Evolutionary conservation across 2,888 invertebrate genomes (phyloP), one percentile per base, ranked within the genome.

Genomic region (Lithosia quadra): DNA sequence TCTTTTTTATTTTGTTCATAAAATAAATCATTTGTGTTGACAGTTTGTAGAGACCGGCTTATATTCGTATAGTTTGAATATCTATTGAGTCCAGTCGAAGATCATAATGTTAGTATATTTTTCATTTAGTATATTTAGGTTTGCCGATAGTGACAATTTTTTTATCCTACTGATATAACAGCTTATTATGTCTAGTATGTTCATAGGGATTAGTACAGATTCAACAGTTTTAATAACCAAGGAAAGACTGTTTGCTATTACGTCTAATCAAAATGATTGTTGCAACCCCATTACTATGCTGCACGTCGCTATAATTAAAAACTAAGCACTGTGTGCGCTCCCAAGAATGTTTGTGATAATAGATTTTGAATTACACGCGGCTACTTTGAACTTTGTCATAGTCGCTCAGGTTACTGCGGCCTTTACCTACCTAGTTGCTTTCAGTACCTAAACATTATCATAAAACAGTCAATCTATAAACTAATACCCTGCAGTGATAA

Each of bases 231-330:
- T 39, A 60, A 60, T 24, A 60, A 24, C 60, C 18, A 22, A 60
- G 39, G 39, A 18, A 18, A 18, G 4, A 24, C 39, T 13, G 18
- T 60, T 60, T 22, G 36, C 22, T 36, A 60, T 60, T 60, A 60
- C 9, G 34, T 60, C 22, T 22, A 60, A 60, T 60, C 36, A 36
- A 59, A 60, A 36, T 36, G 59, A 22, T 36, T 36, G 36, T 22
- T 36, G 36, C 21, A 36, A 60, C 59, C 36, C 15, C 34, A 60
- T 60, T 36, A 60, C 36, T 36, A 36, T 36, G 22, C 34, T 34
- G 59, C 59, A 60, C 21, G 28, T 21, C 21, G n/a, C 49, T 49
- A n/a, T 49, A 49, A 63, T 53, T 53, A 8, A 15, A 22, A 60
- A 22, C 60, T 39, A 36, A 39, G 24, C 24, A 39, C 60, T 24